Evolutionary conservation across 35 echinoderm and acorn worm species (phyloP), one percentile per base, ranked within the genome.

Genomic region (Patiria miniata): DNA sequence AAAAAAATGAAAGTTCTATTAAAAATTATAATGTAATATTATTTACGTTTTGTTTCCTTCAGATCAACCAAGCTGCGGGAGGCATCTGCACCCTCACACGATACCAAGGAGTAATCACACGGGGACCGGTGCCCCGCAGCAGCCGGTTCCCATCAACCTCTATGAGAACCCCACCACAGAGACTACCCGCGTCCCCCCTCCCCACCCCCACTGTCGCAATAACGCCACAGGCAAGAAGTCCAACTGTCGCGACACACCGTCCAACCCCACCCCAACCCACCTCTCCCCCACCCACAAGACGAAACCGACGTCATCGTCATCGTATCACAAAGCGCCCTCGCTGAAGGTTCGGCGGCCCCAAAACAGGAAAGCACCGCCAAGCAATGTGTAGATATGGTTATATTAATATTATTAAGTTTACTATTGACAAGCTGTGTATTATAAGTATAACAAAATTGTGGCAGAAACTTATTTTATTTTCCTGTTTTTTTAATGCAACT

Each of bases 381-480:
- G 65, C 65, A 73, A 73, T 73, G 65, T 73, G 65, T 73, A 73
- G 65, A 73, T 73, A 73, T 10, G 26, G 26, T 73, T 69, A 32
- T 32, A 26, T 73, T 73, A 73, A 73, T 73, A 26, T 73, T 73
- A 73, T 73, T 73, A 34, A 32, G 14, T 22, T 73, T 34, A 12
- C 65, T 2, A 68, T 28, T 28, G 2, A 68, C 14, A 30, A 73
- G 65, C 65, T 73, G 65, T 73, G 65, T 73, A 73, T 73, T 73
- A 73, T 3, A 26, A 30, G 34, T 26, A 32, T 10, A 32, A 36
- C 4, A 32, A 34, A 73, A 73, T 32, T 73, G 23, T 30, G 65
- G 65, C 65, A 73, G 65, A 73, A 47, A 47, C 12, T 47, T 47
- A 47, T 47, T 73, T 73, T 73, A 73, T 73, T 73, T 34, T 73